Percentiles rank a stretch among this genome's conserved stretches.
Conservation (phyloP, 2,113 vertebrate genomes). For the Sterrhoptilus dennistouni region DNA sequence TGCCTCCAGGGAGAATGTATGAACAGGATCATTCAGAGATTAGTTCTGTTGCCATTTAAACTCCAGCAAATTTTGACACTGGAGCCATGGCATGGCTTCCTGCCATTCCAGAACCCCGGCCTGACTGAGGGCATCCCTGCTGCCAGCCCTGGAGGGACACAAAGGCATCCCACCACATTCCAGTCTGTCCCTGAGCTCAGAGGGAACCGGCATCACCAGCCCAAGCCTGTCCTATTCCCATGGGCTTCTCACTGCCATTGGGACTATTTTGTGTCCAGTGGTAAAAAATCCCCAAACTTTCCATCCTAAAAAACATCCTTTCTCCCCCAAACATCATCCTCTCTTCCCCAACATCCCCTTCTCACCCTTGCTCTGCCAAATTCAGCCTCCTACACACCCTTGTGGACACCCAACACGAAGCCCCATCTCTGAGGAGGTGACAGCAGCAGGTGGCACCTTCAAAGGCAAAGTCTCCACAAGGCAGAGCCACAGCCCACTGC, state of each 20-base stretch:
- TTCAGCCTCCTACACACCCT: background rate
- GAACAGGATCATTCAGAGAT: background rate
- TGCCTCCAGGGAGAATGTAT: background rate
- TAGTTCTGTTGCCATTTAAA: background rate
- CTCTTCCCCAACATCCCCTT: background rate
- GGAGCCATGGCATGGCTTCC: background rate
- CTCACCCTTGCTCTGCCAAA: background rate
- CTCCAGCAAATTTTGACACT: background rate
- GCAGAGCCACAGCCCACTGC: background rate
- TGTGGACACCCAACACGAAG: accelerated
- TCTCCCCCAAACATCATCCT: background rate
- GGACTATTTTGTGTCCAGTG: background rate
- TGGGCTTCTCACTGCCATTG: background rate
- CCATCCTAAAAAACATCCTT: background rate
- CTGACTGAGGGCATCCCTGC: background rate
- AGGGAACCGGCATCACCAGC: accelerated
- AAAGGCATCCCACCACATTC: background rate
- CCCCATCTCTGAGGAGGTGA: background rate
- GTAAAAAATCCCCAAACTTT: background rate
- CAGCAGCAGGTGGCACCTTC: background rate
- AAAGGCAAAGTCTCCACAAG: background rate
- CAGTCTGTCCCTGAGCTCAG: background rate
- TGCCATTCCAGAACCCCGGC: background rate
- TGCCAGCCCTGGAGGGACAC: background rate
- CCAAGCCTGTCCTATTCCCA: background rate